Percentiles rank a stretch among this genome's conserved stretches.
Conservation (phyloP, 2,113 vertebrate genomes). For the Verasper variegatus region DNA sequence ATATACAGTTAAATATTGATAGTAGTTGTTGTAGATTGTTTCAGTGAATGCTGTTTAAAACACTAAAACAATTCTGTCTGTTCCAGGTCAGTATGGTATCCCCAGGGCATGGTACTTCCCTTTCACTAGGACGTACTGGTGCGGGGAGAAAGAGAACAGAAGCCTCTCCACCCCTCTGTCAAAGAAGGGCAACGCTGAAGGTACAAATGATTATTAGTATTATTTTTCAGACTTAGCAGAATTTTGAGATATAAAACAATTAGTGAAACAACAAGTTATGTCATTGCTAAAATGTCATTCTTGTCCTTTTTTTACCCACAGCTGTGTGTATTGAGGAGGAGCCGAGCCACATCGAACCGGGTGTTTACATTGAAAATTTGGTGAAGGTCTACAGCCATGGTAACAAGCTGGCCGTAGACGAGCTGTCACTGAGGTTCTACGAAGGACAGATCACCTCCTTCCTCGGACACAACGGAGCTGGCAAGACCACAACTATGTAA, state of each 20-base stretch:
- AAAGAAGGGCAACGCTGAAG: slow-evolving; percentile 86
- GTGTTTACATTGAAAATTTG: slow-evolving; percentile 96
- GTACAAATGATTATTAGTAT: slow-evolving; percentile 74
- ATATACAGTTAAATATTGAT: background rate
- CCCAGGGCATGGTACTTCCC: slow-evolving; percentile 97
- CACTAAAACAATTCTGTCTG: background rate
- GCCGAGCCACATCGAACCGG: slow-evolving; percentile 89
- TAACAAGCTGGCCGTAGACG: slow-evolving; percentile 95
- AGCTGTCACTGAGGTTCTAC: slow-evolving; percentile 93
- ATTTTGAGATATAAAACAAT: background rate
- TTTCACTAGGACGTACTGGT: slow-evolving; percentile 95
- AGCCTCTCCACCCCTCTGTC: slow-evolving; percentile 73
- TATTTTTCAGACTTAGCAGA: background rate
- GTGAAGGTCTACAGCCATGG: slow-evolving; percentile 96
- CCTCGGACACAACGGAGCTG: slow-evolving; percentile 97
- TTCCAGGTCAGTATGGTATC: slow-evolving; percentile 94
- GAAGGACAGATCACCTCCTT: slow-evolving; percentile 98
- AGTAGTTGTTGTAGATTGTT: background rate
- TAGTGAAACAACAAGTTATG: background rate
- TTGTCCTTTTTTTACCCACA: slow-evolving; percentile 53
- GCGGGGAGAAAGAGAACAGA: slow-evolving; percentile 86
- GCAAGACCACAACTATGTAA: slow-evolving; percentile 99
- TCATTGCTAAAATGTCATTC: background rate
- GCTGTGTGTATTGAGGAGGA: slow-evolving; percentile 95
- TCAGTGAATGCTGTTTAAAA: background rate